Base-by-base conservation (phyloP, 2,113 vertebrate genomes). In the Rhinoptilus africanus region DNA sequence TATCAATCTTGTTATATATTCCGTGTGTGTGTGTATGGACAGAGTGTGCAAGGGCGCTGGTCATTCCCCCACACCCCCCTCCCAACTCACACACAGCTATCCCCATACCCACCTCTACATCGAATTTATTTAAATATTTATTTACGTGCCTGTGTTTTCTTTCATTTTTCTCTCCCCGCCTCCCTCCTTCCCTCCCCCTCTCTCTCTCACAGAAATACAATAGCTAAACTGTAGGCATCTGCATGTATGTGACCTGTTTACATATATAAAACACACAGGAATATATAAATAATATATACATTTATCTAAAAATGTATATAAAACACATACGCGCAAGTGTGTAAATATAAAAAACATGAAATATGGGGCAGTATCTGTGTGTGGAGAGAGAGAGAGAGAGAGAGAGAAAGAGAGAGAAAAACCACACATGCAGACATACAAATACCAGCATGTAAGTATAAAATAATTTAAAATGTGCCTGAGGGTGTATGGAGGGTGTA, bases 11-110 rank as follows among this genome's bases (percentile, higher is more conserved):
- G 12, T n/a, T 16, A 22, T 26, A 22, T 5, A 37, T 45, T 60
- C 28, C 50, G 4, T 32, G 3, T 37, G 17, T 28, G 22, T 68
- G 8, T 7, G 3, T 28, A 14, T 24, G 34, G 19, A 41, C 17
- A 63, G 19, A 12, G 37, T 5, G 4, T 2, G 2, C 27, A n/a
- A 53, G 73, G 35, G 16, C 80, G 34, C 14, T 8, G 7, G 13
- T 35, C 16, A 1, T 32, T 13, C 7, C 7, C 26, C n/a, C n/a
- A n/a, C 39, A 39, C 32, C 4, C 1, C 26, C 4, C n/a, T 32
- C 66, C 9, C 35, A 50, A 0, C 8, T 75, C 35, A 23, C 24
- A 27, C 3, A 0, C 14, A 47, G 28, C 22, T 43, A 28, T 53
- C 56, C 68, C 28, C 39, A 12, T 35, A 47, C 7, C 35, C 77